Evolutionary conservation across 2,888 invertebrate genomes (phyloP).

Genomic region (Dolichomitus sp.): DNA sequence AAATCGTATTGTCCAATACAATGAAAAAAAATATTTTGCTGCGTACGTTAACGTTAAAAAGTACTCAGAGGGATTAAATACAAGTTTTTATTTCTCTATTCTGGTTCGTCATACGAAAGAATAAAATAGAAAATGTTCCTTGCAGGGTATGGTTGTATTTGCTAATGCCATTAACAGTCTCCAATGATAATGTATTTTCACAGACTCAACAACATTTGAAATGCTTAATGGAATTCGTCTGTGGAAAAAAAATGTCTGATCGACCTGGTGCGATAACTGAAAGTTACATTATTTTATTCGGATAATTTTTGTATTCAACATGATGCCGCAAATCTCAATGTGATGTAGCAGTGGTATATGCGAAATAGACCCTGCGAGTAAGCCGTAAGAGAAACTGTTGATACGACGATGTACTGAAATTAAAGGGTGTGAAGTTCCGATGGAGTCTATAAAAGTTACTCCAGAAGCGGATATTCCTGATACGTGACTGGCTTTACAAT

Average conservation of each 20-base stretch:
- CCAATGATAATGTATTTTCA: background rate
- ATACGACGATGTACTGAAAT: slow-evolving; percentile 46
- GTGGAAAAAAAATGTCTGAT: background rate
- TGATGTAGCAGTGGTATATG: background rate
- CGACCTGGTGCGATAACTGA: background rate
- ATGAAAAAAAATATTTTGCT: background rate
- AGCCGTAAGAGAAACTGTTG: slow-evolving; percentile 46
- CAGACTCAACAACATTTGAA: background rate
- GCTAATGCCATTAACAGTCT: background rate
- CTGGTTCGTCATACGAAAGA: background rate
- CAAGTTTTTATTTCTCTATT: background rate
- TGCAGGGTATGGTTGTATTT: background rate
- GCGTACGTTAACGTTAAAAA: background rate
- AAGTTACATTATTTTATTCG: background rate
- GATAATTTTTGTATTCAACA: background rate
- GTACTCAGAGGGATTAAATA: background rate
- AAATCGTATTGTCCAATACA: background rate
- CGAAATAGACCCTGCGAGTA: slow-evolving; percentile 15
- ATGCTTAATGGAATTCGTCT: background rate
- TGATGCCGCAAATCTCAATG: background rate
- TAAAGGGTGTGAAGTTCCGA: slow-evolving; percentile 56
- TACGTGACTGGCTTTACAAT: slow-evolving; percentile 59
- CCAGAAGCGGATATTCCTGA: slow-evolving; percentile 57
- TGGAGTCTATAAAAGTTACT: slow-evolving; percentile 60
- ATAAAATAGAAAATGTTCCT: background rate